Conservation (phyloP, 2,797 vertebrate genomes). For the Dicrostonyx torquatus region DNA sequence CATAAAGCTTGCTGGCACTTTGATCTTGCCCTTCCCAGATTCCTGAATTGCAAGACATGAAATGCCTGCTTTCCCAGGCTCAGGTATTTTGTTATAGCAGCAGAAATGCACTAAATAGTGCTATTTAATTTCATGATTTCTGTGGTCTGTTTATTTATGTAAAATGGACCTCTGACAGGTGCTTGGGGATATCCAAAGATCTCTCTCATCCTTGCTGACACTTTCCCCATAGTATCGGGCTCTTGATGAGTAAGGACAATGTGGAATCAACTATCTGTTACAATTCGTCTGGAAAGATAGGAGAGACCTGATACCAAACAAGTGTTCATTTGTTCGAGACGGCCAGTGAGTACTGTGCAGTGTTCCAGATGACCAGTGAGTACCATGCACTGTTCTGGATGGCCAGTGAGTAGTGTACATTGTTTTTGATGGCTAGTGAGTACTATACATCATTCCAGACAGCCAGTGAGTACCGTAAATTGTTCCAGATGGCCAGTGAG, state of each 20-base stretch:
- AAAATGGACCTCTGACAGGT: neutral
- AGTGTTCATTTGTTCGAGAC: neutral
- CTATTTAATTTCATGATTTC: neutral
- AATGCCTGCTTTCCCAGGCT: neutral
- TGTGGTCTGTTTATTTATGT: conserved; percentile 3
- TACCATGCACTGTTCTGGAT: neutral
- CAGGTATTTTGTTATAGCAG: neutral
- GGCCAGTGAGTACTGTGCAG: neutral
- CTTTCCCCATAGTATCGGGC: neutral
- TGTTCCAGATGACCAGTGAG: neutral
- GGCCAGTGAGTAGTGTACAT: neutral
- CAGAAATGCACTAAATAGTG: neutral
- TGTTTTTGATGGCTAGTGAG: neutral
- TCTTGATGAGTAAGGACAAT: neutral
- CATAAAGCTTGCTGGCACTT: neutral
- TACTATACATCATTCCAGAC: neutral
- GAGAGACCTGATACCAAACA: neutral
- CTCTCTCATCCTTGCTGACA: neutral
- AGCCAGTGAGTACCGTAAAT: neutral
- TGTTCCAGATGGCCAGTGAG: neutral
- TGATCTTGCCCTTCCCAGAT: neutral
- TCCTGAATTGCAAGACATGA: neutral
- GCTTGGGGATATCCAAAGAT: neutral
- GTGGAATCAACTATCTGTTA: neutral
- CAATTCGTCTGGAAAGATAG: neutral